These are phyloP conservation scores for Halisarca cf. caerulea DNA, from an alignment of 37 sponge, comb jelly and placozoan genomes.

Conservation along the genomic window DNA sequence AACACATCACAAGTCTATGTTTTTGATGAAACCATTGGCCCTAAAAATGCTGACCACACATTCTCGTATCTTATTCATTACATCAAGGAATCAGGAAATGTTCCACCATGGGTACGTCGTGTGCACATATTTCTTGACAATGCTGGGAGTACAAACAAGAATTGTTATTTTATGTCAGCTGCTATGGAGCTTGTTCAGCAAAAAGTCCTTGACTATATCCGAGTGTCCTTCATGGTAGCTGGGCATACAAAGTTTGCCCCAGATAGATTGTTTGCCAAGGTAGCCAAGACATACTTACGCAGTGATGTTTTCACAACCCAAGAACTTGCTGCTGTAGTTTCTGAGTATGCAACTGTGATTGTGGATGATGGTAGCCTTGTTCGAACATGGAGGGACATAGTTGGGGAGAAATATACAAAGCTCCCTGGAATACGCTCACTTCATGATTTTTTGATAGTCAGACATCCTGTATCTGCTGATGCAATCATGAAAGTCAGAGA, in stretches of 20 bases:
- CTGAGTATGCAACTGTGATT: background rate
- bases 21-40: constrained; percentile 11
- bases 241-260: constrained; percentile 48
- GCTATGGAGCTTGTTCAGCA: constrained; percentile 37
- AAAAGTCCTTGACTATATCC: background rate
- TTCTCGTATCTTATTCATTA: constrained; percentile 29
- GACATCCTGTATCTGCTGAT: background rate
- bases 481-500: constrained; percentile 33
- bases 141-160: too few relatives aligned
- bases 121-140: constrained; percentile 45
- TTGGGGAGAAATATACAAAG: constrained; percentile 3
- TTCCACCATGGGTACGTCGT: constrained; percentile 22
- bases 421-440: constrained; percentile 19
- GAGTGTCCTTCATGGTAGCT: constrained; percentile 38
- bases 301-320: constrained; percentile 23
- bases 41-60: constrained; percentile 47
- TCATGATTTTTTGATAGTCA: constrained; percentile 20
- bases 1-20: background rate
- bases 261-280: constrained; percentile 17
- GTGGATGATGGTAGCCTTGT: too few relatives aligned
- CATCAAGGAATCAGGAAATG: constrained; percentile 4
- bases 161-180: background rate
- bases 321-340: background rate
- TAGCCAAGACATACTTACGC: constrained; percentile 10
- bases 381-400: background rate